These are phyloP conservation scores for Antheraea pernyi DNA, from an alignment of 1,140 invertebrate species.

Conservation along the genomic window DNA sequence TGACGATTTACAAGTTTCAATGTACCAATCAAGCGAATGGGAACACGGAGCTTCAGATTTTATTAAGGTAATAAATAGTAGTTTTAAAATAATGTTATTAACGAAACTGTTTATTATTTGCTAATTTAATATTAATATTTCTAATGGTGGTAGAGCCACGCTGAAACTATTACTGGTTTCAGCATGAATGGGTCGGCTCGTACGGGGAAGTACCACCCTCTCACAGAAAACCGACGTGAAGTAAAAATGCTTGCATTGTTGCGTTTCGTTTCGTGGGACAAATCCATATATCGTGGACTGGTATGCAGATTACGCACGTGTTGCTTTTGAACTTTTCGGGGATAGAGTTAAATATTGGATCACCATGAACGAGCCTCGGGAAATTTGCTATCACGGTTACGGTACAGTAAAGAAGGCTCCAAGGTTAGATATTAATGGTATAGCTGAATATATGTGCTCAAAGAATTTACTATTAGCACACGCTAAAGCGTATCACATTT, in stretches of 20 bases:
- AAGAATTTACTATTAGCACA: constrained; percentile 81
- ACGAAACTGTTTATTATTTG: too few species aligned
- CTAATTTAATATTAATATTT: too few species aligned
- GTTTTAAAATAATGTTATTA: neutral
- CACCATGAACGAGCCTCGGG: constrained; percentile 84
- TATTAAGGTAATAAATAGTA: constrained; percentile 16
- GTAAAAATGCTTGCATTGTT: too few species aligned
- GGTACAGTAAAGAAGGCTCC: constrained; percentile 74
- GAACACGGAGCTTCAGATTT: constrained; percentile 9
- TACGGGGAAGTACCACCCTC: too few species aligned
- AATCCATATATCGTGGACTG: constrained; percentile 80
- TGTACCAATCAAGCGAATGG: constrained; percentile 18
- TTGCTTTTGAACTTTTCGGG: constrained; percentile 79
- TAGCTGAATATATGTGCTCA: constrained; percentile 76
- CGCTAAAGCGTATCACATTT: constrained; percentile 81
- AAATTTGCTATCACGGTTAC: constrained; percentile 80
- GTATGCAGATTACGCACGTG: constrained; percentile 80
- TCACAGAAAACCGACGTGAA: too few species aligned
- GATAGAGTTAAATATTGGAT: constrained; percentile 81
- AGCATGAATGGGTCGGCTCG: too few species aligned
- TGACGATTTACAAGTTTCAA: constrained; percentile 16
- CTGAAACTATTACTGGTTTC: too few species aligned
- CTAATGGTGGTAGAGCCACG: too few species aligned
- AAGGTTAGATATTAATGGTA: constrained; percentile 68
- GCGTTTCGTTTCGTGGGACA: too few species aligned